Percentiles rank a stretch among this genome's conserved stretches.
These are phyloP conservation scores for Pantala flavescens DNA, from an alignment of 1,140 invertebrate species.

Conservation along the genomic window DNA sequence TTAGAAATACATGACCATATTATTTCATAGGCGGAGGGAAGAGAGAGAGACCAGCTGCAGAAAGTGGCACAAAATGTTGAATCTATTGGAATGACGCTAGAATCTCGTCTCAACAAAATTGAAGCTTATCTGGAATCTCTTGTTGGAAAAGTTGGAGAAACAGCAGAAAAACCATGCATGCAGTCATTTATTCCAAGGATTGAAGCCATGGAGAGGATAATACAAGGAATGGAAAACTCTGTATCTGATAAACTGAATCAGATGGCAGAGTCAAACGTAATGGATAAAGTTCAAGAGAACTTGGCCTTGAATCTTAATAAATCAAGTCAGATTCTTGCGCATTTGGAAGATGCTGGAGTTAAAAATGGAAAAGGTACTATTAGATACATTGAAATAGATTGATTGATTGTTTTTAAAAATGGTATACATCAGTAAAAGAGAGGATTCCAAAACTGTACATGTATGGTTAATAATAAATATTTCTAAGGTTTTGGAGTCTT, in stretches of 20 bases:
- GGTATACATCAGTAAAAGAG: too few relatives aligned
- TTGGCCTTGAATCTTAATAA: not conserved
- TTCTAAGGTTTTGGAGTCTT: too few relatives aligned
- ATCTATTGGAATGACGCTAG: conserved; percentile 50
- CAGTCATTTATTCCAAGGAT: conserved; percentile 18
- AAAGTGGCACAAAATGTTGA: conserved; percentile 55
- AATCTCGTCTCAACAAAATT: conserved; percentile 34
- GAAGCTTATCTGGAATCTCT: conserved; percentile 16
- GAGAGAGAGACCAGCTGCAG: conserved; percentile 53
- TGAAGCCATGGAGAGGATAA: conserved; percentile 18
- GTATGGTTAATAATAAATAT: too few relatives aligned
- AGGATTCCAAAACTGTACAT: too few relatives aligned
- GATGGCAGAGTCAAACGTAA: not conserved
- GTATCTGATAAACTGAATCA: not conserved
- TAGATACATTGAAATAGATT: too few relatives aligned
- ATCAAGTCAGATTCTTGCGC: not conserved
- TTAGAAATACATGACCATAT: too few relatives aligned
- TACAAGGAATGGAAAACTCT: not conserved
- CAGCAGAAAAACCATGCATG: conserved; percentile 19
- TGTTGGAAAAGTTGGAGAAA: conserved; percentile 18
- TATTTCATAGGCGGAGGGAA: conserved; percentile 47
- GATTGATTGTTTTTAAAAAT: too few relatives aligned
- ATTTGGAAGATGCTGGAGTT: not conserved
- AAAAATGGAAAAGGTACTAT: too few relatives aligned
- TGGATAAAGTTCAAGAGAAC: not conserved